Evolutionary conservation across 2,888 invertebrate species (phyloP).

Genomic region (Agrochola circellaris): DNA sequence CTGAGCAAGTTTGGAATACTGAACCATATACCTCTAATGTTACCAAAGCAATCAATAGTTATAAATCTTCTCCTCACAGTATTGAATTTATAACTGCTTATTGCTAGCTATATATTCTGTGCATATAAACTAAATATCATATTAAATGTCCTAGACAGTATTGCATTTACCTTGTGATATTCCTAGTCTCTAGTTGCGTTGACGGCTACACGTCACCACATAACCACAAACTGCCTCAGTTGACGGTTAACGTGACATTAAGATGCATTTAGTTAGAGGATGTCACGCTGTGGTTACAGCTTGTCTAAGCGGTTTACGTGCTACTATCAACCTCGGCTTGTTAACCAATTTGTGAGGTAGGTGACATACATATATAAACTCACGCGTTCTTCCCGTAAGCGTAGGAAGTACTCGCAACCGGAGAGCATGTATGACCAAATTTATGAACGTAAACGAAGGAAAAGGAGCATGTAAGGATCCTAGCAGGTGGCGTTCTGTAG

Average conservation of each 20-base stretch:
- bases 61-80: no score
- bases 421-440: not conserved
- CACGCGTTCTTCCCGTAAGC: no score
- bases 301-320: constrained; percentile 3
- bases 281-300: constrained; percentile 21
- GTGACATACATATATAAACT: no score
- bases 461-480: not conserved
- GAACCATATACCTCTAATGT: no score
- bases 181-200: not conserved
- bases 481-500: not conserved
- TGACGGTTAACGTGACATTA: constrained; percentile 38
- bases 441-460: not conserved
- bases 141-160: not conserved
- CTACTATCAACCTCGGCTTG: not conserved
- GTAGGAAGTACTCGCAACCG: not conserved
- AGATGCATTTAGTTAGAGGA: constrained; percentile 40
- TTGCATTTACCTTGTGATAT: not conserved
- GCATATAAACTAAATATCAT: not conserved
- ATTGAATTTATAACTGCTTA: no score
- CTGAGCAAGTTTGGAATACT: no score
- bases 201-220: constrained; percentile 20
- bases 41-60: no score
- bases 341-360: not conserved
- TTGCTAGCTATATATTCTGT: no score
- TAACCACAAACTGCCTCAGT: constrained; percentile 32